Evolutionary conservation across 2,113 vertebrate genomes (phyloP), one percentile per base, ranked within the genome.

Genomic region (Globicephala melas): DNA sequence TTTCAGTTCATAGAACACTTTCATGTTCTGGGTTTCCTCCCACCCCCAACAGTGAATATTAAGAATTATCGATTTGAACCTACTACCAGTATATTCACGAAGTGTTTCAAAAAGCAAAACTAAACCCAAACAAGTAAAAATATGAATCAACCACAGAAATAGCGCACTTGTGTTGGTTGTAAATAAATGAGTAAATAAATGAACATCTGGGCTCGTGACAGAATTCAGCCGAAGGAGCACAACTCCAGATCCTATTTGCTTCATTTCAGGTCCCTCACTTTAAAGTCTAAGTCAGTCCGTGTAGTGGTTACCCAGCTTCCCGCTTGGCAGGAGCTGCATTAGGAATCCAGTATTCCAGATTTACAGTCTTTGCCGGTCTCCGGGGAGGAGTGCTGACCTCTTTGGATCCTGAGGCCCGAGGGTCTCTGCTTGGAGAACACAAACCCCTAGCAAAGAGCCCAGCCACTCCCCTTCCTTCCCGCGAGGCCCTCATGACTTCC

Each of bases 31-130:
- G 33, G 8, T 47, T 67, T 14, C 21, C 31, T 31, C 31, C 28
- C 74, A 3, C 17, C 47, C 28, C 31, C 28, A 2, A 58, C 8
- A 20, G 33, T 50, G 47, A 55, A 62, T 81, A 91, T 38, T n/a
- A 60, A 68, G 55, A 65, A 83, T 68, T 79, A n/a, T 28, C 65
- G 7, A 5, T 82, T 65, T 79, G 67, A 79, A 85, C 2, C 15
- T 70, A 36, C 13, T 76, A 58, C 33, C 62, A 60, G 71, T 58
- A 58, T 79, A 92, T 60, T 83, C 79, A 47, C 14, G 17, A 68
- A 80, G 31, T 55, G 7, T 85, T 71, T 92, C 79, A 92, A 53
- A 89, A 90, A 73, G 28, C 41, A 87, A 91, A 97, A 95, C 18
- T 21, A 65, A 96, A 81, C 33, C 62, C 12, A 28, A 60, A 70